Base-by-base conservation (phyloP, 2,113 vertebrate genomes). In the Synchiropus splendidus region DNA sequence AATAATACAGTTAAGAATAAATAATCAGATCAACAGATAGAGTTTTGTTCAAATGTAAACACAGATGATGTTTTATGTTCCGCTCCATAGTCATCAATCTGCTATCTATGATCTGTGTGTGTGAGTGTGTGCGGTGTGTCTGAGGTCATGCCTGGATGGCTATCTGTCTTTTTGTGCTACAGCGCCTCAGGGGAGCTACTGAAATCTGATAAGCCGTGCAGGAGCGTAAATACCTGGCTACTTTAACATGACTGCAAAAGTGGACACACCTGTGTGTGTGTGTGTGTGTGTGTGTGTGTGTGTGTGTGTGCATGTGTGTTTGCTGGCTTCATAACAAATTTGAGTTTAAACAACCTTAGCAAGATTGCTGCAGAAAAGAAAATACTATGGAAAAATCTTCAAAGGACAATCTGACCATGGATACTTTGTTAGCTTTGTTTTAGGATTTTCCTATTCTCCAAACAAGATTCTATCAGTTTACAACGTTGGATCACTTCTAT, bases 181-280 rank as follows among this genome's bases (percentile, higher is more conserved):
- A 56, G 36, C 30, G 63, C 82, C 77, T 70, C 27, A 42, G 73
- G 81, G 58, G 18, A 67, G 48, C 50, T 70, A 42, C 68, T 73
- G 78, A 78, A 81, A 85, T 79, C 76, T 82, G 82, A 85, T 85
- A 81, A 83, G 69, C 60, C 18, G 42, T 70, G 64, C 59, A 58
- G 51, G 50, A 73, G 64, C 41, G 46, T 80, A 82, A 82, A 83
- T 80, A 82, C 75, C 73, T 78, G 58, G 50, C 63, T 72, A 61
- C 63, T 75, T 71, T 71, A 79, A 70, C 74, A 72, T 75, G 55
- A 61, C 48, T 67, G 67, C 40, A 60, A 51, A 55, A 60, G 45
- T 21, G 38, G 63, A 66, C 56, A 64, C 77, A 59, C 63, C 67
- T 69, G 58, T 18, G 9, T 39, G 18, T 42, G 50, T 17, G 18